Evolutionary conservation across 2,888 invertebrate species (phyloP), one percentile per base, ranked within the genome.

Genomic region (Synergus umbraculus): DNA sequence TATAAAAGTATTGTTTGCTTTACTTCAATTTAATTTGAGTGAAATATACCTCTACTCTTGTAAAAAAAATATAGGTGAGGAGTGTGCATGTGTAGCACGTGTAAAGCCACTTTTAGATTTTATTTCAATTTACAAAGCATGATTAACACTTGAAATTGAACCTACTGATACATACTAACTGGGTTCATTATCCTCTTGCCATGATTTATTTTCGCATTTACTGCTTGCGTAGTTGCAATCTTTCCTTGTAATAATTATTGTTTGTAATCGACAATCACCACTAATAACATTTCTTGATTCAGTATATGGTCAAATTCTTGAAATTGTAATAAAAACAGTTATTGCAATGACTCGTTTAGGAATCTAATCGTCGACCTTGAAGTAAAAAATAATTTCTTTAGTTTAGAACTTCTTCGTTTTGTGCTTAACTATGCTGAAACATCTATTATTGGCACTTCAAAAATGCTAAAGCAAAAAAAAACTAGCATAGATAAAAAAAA

Each of bases 121-220:
- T 49, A 73, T 54, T 73, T 15, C 15, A n/a, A 73, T 54, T 54
- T 13, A 41, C n/a, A 15, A 8, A 37, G 73, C 73, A 37, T 73
- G 37, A 4, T 37, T 73, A n/a, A 37, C n/a, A 15, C 5, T 37
- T 37, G 10, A n/a, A 73, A 18, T 37, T 60, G 22, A 12, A 60
- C 60, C 10, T 18, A 22, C 22, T 60, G 22, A 22, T 13, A 22
- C 5, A 22, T 29, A 29, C 22, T 60, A 60, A 29, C 69, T 54
- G 69, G 49, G 73, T 73, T 73, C 73, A 73, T 73, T 54, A 73
- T 73, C 73, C 73, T 37, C 73, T 54, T 73, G 54, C 37, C 54
- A n/a, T 54, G 49, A 54, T 37, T 54, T 54, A 54, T n/a, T 54
- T 54, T 54, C 8, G 8, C 54, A 54, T n/a, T 54, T 54, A n/a